Percentiles rank a stretch among this genome's conserved stretches.
These are phyloP conservation scores for Drosophila rellima DNA, from an alignment of 2,888 invertebrate genomes.

Conservation along the genomic window DNA sequence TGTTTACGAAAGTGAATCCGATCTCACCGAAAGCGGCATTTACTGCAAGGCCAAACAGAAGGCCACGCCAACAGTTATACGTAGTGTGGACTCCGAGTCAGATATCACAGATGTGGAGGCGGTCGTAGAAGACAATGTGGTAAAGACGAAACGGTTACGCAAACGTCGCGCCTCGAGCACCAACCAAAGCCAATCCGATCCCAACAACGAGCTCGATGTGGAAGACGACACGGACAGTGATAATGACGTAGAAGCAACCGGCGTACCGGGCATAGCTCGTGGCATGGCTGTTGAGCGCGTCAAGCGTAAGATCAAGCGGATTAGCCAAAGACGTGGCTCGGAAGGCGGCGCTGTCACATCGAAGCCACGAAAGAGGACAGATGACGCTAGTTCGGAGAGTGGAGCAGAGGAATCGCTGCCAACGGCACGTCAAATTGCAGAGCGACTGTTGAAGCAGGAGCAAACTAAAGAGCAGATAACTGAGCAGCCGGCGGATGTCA, in stretches of 20 bases:
- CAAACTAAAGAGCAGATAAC: neutral
- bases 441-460: conserved; percentile 70
- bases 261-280: conserved; percentile 78
- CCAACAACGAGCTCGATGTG: conserved; percentile 52
- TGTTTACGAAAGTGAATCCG: conserved; percentile 88
- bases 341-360: conserved; percentile 36
- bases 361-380: conserved; percentile 27
- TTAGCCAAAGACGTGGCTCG: conserved; percentile 47
- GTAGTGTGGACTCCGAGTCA: conserved; percentile 72
- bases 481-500: neutral
- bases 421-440: conserved; percentile 83
- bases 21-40: conserved; percentile 84
- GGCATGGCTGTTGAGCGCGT: conserved; percentile 82
- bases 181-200: conserved; percentile 72
- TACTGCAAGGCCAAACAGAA: conserved; percentile 77
- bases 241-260: conserved; percentile 62
- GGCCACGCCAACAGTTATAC: conserved; percentile 71
- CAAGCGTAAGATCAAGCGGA: conserved; percentile 61
- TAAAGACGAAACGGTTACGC: conserved; percentile 80
- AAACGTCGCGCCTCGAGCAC: conserved; percentile 83
- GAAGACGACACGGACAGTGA: conserved; percentile 55
- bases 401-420: conserved; percentile 63
- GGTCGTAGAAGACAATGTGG: conserved; percentile 42
- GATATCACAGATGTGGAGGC: conserved; percentile 60
- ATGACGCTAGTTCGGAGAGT: conserved; percentile 68